Evolutionary conservation across 1,140 invertebrate species (phyloP), one percentile per base, ranked within the genome.

Genomic region (Drosophila pallidifrons): DNA sequence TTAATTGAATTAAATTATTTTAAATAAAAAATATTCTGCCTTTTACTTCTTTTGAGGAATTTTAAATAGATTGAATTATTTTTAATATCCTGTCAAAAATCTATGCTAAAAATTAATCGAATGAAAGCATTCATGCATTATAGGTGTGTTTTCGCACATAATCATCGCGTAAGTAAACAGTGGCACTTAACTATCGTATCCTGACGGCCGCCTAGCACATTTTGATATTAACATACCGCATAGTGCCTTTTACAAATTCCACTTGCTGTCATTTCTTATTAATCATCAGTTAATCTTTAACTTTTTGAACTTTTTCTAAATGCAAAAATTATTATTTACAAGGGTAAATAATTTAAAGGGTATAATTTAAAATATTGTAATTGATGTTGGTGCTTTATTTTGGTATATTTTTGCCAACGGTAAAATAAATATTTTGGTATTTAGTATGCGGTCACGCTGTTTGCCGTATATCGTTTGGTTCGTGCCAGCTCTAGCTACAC

Each of bases 401-500:
- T 13, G n/a, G 41, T 43, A 43, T 43, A 13, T 43, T 43, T 43
- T 43, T 5, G 3, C 1, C n/a, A 13, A 5, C 8, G 13, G n/a
- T 13, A 13, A 43, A 13, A 13, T 13, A n/a, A 13, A 43, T 43
- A 43, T 5, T 43, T 43, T 43, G 41, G 5, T 11, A 43, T 43
- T 43, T 7, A n/a, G n/a, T n/a, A 43, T 43, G n/a, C 41, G 41
- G 41, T 43, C 41, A 43, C 41, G 41, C n/a, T 43, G 41, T 13
- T 25, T 43, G 41, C 60, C 67, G 67, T 59, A 28, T 75, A 75
- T 75, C 73, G 73, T 71, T 75, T 49, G 60, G 13, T 58, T 64
- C 59, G 74, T 72, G 55, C 41, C 69, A 76, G 74, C 74, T 20
- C 74, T 76, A 76, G 49, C 69, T 66, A 66, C 69, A 76, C 69